Conservation (phyloP, 2,888 invertebrate genomes). For the Antitype chi region DNA sequence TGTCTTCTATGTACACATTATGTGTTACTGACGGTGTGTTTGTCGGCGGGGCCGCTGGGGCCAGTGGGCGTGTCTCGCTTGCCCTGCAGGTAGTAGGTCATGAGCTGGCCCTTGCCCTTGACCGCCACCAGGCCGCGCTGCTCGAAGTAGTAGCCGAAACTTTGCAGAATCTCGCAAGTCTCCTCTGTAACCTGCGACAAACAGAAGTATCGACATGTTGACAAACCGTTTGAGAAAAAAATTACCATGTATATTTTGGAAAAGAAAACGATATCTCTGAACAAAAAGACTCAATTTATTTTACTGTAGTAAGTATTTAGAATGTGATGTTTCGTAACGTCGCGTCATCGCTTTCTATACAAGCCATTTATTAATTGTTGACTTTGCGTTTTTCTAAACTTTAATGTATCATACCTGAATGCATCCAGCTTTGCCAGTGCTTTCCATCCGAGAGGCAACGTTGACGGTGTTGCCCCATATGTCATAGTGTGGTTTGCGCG, state of each 20-base stretch:
- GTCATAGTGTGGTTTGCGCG: constrained; percentile 98
- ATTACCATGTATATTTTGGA: background rate
- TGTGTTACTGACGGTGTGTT: constrained; percentile 71
- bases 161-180: constrained; percentile 96
- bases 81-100: constrained; percentile 97
- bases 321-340: background rate
- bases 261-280: background rate
- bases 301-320: background rate
- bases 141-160: constrained; percentile 97
- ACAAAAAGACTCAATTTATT: background rate
- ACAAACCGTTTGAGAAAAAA: background rate
- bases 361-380: background rate
- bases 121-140: constrained; percentile 98
- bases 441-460: constrained; percentile 99
- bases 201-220: background rate
- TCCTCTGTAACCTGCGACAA: constrained; percentile 96
- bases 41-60: constrained; percentile 60
- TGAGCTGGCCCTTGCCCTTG: constrained; percentile 98
- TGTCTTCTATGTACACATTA: constrained; percentile 44
- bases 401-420: constrained; percentile 93
- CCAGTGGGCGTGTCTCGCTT: constrained; percentile 79
- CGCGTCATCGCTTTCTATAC: background rate
- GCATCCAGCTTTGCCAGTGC: constrained; percentile 98
- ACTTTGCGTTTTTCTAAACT: background rate
- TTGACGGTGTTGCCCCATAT: constrained; percentile 99